Base-by-base conservation (phyloP, 2,888 invertebrate species). In the Scotopteryx bipunctaria region DNA sequence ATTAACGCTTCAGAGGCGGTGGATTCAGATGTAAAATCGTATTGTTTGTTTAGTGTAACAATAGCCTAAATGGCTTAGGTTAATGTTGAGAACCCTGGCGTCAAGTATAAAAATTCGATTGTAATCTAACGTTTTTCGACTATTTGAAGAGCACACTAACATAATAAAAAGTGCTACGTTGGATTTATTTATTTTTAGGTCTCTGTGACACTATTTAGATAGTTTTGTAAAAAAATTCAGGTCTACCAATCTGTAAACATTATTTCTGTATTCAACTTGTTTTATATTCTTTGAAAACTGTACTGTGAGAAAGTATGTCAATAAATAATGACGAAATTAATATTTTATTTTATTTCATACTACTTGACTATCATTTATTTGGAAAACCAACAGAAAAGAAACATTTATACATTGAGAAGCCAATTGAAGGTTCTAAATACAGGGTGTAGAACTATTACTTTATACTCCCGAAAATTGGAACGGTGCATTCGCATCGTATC, bases 291-390 rank as follows among this genome's bases (percentile, higher is more conserved):
- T 66, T 69, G 64, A 75, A 64, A 74, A 66, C 69, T 81, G 77
- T 83, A 82, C 72, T 81, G 80, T 78, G 74, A 68, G 80, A 68
- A 81, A 76, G 81, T 83, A 75, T 81, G 81, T 84, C 79, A 85
- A 83, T 86, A 86, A 87, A 63, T 67, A 64, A 71, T 71, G 53
- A 61, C 57, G 19, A 57, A 55, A 54, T 32, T 21, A 8, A n/a
- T 11, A 38, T 33, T 46, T 37, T 46, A 29, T 11, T 27, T 45
- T 44, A 19, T 2, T n/a, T 23, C n/a, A n/a, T n/a, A n/a, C n/a
- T n/a, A n/a, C n/a, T n/a, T n/a, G n/a, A n/a, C n/a, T n/a, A n/a
- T n/a, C n/a, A n/a, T n/a, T n/a, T n/a, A n/a, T n/a, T n/a, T n/a
- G n/a, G n/a, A n/a, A n/a, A n/a, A n/a, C n/a, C n/a, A n/a, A n/a